Conservation (phyloP, 2,888 invertebrate species). For the Dynastes hyllus region DNA sequence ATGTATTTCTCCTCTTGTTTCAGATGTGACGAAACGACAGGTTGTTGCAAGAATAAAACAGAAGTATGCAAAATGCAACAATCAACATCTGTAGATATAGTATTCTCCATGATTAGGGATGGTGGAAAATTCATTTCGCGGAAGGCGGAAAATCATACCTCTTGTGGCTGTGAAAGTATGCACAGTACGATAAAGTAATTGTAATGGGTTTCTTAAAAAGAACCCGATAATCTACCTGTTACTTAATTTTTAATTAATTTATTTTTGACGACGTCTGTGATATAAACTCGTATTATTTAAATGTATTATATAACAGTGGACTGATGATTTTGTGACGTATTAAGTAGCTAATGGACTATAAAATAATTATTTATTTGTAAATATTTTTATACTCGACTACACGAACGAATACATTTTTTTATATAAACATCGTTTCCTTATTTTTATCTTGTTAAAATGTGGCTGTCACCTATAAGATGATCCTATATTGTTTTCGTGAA, state of each 20-base stretch:
- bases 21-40: slow-evolving; percentile 27
- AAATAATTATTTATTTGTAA: slow-evolving; percentile 28
- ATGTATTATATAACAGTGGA: slow-evolving; percentile 22
- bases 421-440: slow-evolving; percentile 2
- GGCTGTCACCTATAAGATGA: no score
- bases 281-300: slow-evolving; percentile 24
- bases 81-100: slow-evolving; percentile 6
- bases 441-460: not conserved
- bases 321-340: slow-evolving; percentile 15
- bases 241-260: slow-evolving; percentile 36
- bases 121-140: no score
- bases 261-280: slow-evolving; percentile 31
- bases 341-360: not conserved
- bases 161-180: slow-evolving; percentile 8
- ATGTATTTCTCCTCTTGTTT: no score
- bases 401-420: slow-evolving; percentile 21
- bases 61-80: slow-evolving; percentile 9
- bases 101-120: not conserved
- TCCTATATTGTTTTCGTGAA: no score
- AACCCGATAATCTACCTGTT: not conserved
- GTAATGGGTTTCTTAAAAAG: not conserved
- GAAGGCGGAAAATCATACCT: slow-evolving; percentile 35
- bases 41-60: not conserved
- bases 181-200: slow-evolving; percentile 25
- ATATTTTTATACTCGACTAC: slow-evolving; percentile 24